A percentile compares a stretch with the other conserved stretches of the same genome.
These are phyloP conservation scores for Smittia sp. DNA, from an alignment of 2,888 invertebrate species.

Conservation along the genomic window DNA sequence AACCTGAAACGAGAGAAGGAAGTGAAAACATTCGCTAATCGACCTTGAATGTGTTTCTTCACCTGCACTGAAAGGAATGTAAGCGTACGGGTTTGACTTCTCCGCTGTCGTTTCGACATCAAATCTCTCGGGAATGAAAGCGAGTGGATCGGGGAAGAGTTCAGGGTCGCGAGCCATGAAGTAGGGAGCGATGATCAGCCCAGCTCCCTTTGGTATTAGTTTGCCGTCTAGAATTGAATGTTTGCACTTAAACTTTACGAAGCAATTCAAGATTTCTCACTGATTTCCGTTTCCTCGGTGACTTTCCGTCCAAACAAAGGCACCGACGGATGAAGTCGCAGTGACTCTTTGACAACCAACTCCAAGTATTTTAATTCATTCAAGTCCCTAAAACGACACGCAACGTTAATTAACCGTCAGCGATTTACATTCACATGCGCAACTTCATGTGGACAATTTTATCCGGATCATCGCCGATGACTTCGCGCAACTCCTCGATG, in stretches of 20 bases:
- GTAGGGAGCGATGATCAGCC: constrained; percentile 3
- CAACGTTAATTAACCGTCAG: not conserved
- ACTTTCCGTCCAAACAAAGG: constrained; percentile 51
- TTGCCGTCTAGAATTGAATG: constrained; percentile 19
- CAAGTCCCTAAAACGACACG: constrained; percentile 46
- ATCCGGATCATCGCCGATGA: constrained; percentile 46
- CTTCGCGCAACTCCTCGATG: constrained; percentile 47
- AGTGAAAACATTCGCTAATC: not conserved
- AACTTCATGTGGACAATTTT: constrained; percentile 43
- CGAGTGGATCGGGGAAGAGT: not conserved
- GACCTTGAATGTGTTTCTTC: not conserved
- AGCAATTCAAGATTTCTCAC: constrained; percentile 45
- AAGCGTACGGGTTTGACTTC: constrained; percentile 2
- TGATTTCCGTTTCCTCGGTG: constrained; percentile 50
- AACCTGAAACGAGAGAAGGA: not conserved
- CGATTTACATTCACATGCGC: constrained; percentile 43
- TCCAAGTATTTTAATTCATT: constrained; percentile 51
- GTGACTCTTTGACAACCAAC: constrained; percentile 51
- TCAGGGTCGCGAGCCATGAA: constrained; percentile 31
- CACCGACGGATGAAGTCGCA: constrained; percentile 51
- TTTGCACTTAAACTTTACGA: not conserved
- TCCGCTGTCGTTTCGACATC: not conserved
- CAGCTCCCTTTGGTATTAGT: constrained; percentile 10
- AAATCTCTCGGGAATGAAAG: constrained; percentile 36
- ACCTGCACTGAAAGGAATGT: constrained; percentile 29